Conservation (phyloP, 2,113 vertebrate species). For the Epinephelus moara region DNA sequence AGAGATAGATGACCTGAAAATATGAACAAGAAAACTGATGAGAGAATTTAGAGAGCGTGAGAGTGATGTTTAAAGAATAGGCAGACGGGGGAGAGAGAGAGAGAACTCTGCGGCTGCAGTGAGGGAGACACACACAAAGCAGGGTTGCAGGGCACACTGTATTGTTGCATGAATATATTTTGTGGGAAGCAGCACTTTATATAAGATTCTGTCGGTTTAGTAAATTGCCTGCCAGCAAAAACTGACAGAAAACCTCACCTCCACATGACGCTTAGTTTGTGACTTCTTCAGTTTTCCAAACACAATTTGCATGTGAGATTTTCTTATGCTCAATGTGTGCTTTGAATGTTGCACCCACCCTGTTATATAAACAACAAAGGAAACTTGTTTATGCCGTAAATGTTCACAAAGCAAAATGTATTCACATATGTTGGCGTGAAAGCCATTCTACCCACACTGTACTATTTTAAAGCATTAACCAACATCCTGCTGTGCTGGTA, state of each 20-base stretch:
- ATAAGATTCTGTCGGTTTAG: slow-evolving; percentile 32
- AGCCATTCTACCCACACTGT: not conserved
- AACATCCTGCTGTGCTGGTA: not conserved
- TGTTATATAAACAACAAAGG: not conserved
- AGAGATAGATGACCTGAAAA: slow-evolving; percentile 29
- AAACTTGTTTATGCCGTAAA: not conserved
- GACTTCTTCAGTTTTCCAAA: not conserved
- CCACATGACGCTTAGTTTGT: slow-evolving; percentile 7
- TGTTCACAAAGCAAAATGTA: not conserved
- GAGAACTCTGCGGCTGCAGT: slow-evolving; percentile 12
- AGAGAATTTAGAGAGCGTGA: slow-evolving; percentile 12
- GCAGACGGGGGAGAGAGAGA: not conserved
- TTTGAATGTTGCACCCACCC: not conserved
- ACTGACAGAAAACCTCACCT: slow-evolving; percentile 6
- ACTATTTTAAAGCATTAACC: not conserved
- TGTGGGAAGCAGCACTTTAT: slow-evolving; percentile 11
- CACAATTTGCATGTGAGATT: not conserved
- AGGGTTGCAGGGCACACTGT: slow-evolving; percentile 6
- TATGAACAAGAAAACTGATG: slow-evolving; percentile 22
- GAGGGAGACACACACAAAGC: not conserved
- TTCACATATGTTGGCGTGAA: not conserved
- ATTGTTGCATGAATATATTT: slow-evolving; percentile 36
- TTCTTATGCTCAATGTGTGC: not conserved
- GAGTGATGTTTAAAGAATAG: not conserved
- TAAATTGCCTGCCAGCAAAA: slow-evolving; percentile 20